Percentiles rank a stretch among this genome's conserved stretches.
phyloP scores from a whole-genome alignment of 2,113 vertebrate species.

The Scolopax mira region DNA sequence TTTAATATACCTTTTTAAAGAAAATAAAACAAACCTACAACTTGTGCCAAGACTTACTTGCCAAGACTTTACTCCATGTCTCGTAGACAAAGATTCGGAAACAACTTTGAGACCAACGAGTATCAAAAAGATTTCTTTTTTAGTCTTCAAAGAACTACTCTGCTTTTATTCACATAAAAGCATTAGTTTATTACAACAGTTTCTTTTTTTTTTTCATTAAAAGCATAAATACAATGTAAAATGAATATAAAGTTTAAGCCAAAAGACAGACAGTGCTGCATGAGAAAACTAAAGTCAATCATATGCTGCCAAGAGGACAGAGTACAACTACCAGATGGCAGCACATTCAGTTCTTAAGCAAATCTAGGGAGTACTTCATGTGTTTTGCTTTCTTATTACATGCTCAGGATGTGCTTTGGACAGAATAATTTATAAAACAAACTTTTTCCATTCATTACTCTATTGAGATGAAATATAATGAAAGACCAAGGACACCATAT shows the following conservation, averaged over 20 bases:
- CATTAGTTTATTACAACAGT: neutral
- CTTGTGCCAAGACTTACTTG: neutral
- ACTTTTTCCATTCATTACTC: slow-evolving; percentile 12
- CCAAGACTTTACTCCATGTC: neutral
- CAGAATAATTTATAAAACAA: slow-evolving; percentile 33
- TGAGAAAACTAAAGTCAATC: neutral
- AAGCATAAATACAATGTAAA: neutral
- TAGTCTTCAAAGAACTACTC: neutral
- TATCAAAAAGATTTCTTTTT: neutral
- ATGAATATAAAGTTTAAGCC: neutral
- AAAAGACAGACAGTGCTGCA: neutral
- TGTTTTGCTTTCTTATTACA: slow-evolving; percentile 32
- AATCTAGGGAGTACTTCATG: slow-evolving; percentile 1
- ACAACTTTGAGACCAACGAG: neutral
- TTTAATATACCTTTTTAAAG: neutral
- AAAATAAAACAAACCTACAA: neutral
- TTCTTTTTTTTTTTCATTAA: neutral
- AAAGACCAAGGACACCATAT: neutral
- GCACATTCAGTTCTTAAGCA: slow-evolving; percentile 42
- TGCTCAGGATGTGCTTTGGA: slow-evolving; percentile 16
- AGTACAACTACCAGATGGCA: slow-evolving; percentile 49
- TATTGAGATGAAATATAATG: neutral
- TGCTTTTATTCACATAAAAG: neutral
- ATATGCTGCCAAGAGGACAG: neutral
- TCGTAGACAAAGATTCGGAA: neutral